phyloP scores from a whole-genome alignment of 2,113 vertebrate species.

The Chroicocephalus ridibundus region DNA sequence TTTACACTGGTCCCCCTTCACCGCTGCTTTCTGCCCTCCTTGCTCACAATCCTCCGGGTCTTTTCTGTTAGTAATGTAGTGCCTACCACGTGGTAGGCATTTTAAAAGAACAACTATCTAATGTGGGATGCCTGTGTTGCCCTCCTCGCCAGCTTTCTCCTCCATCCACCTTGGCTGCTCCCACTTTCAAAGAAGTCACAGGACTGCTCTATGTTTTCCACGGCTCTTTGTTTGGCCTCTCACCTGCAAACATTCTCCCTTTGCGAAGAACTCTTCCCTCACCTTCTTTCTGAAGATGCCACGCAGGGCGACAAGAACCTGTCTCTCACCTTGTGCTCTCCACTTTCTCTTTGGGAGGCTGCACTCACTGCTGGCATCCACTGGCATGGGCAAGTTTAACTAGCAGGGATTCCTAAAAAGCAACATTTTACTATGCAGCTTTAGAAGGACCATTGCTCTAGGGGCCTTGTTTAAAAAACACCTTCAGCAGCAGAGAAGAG shows the following conservation, averaged over 20 bases:
- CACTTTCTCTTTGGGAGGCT: not conserved
- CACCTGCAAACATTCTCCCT: not conserved
- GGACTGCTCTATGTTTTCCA: not conserved
- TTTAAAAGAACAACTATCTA: not conserved
- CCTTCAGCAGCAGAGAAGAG: not conserved
- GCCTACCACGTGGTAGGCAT: accelerated
- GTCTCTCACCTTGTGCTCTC: not conserved
- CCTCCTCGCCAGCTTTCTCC: not conserved
- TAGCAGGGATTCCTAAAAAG: conserved; percentile 11
- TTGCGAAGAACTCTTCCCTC: not conserved
- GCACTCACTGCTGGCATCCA: not conserved
- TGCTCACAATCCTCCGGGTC: not conserved
- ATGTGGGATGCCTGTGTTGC: not conserved
- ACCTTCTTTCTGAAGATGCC: not conserved
- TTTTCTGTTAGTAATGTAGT: not conserved
- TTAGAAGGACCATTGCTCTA: not conserved
- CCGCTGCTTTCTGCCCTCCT: not conserved
- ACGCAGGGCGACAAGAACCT: accelerated
- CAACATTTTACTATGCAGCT: not conserved
- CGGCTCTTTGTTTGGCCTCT: not conserved
- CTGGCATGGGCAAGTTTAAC: not conserved
- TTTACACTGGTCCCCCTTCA: not conserved
- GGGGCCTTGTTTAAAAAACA: not conserved
- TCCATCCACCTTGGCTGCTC: not conserved
- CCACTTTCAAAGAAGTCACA: not conserved